phyloP scores from a whole-genome alignment of 2,888 invertebrate genomes.

The Campopleginae sp. region DNA sequence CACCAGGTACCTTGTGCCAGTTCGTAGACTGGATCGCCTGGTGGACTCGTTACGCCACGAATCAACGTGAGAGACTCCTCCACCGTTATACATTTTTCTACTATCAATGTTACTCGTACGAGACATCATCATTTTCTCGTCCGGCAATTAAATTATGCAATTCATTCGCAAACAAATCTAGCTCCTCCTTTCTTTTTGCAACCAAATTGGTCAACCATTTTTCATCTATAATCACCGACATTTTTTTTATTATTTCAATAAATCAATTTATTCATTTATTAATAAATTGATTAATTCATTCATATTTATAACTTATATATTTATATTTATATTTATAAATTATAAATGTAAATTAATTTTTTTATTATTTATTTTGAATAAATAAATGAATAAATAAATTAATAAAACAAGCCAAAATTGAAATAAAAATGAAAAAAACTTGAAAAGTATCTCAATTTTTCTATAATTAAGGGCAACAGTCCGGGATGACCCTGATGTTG shows the following conservation, averaged over 20 bases:
- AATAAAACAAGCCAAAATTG: neutral
- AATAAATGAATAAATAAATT: too few species aligned
- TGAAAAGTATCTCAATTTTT: neutral
- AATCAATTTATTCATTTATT: too few species aligned
- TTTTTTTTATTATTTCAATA: too few species aligned
- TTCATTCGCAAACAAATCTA: neutral
- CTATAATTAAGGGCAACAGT: neutral
- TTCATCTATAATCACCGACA: too few species aligned
- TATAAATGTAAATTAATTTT: too few species aligned
- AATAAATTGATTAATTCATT: too few species aligned
- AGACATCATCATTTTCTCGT: constrained; percentile 1
- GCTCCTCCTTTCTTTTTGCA: neutral
- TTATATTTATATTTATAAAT: too few species aligned
- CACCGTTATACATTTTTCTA: constrained; percentile 37
- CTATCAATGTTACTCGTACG: neutral
- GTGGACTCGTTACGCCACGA: constrained; percentile 46
- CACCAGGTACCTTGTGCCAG: constrained; percentile 70
- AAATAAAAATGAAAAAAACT: neutral
- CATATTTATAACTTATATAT: too few species aligned
- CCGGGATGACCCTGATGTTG: neutral
- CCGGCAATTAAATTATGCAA: neutral
- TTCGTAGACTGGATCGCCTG: constrained; percentile 69
- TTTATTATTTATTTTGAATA: too few species aligned
- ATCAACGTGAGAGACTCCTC: constrained; percentile 35
- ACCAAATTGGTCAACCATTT: too few species aligned